These are phyloP conservation scores for Macrotus californicus DNA, from an alignment of 2,113 vertebrate species.

Conservation along the genomic window DNA sequence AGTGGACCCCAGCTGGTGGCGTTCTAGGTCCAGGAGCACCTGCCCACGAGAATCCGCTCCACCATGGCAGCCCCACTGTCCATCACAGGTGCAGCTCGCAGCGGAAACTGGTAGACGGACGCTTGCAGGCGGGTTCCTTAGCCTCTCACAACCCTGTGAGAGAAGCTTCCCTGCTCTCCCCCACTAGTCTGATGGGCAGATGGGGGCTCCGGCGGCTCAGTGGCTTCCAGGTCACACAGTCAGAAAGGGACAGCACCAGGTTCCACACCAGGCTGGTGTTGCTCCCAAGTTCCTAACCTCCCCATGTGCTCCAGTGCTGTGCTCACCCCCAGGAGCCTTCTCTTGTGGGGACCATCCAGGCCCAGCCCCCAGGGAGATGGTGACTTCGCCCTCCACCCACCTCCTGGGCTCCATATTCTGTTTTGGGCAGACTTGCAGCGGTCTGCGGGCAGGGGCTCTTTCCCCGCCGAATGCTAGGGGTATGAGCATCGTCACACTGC, in stretches of 20 bases:
- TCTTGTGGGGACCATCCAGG: not conserved
- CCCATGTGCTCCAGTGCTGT: fast-evolving
- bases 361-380: not conserved
- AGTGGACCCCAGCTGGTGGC: fast-evolving
- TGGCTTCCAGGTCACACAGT: not conserved
- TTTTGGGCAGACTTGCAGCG: not conserved
- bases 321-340: not conserved
- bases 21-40: not conserved
- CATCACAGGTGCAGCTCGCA: fast-evolving
- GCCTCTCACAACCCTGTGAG: not conserved
- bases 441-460: no score
- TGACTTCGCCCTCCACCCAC: not conserved
- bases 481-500: no score
- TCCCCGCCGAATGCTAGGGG: not conserved
- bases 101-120: not conserved
- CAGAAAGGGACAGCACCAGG: not conserved
- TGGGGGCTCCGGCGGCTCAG: fast-evolving
- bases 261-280: not conserved
- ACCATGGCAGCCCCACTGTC: not conserved
- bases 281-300: not conserved
- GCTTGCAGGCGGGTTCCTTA: not conserved
- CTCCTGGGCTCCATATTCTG: fast-evolving
- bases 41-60: not conserved
- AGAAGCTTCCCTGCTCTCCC: not conserved
- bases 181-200: not conserved